Percentiles rank a stretch among this genome's conserved stretches.
phyloP scores from a whole-genome alignment of 2,888 invertebrate genomes.

The Ctena decussata region DNA sequence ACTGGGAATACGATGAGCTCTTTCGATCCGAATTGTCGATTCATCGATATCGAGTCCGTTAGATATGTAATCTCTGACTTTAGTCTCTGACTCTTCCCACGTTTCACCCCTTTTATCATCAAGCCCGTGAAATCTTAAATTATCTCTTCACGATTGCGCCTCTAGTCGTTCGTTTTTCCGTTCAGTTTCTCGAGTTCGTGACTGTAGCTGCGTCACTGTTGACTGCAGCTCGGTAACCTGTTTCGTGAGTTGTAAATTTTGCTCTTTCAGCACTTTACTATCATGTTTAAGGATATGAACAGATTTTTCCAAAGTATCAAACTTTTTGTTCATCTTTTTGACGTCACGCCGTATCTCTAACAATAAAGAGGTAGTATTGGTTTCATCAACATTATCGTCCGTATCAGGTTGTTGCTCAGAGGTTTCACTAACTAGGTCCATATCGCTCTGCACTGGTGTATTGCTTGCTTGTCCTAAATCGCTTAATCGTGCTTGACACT shows the following conservation, averaged over 20 bases:
- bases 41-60: neutral
- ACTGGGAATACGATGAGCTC: slow-evolving; percentile 7
- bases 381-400: neutral
- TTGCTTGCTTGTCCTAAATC: neutral
- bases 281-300: neutral
- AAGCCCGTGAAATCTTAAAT: slow-evolving; percentile 3
- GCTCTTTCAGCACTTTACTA: neutral
- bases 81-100: slow-evolving; percentile 7
- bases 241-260: neutral
- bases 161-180: neutral
- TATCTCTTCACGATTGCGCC: neutral
- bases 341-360: neutral
- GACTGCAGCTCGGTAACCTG: slow-evolving; percentile 1
- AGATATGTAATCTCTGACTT: neutral
- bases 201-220: neutral
- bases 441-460: neutral
- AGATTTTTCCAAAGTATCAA: neutral
- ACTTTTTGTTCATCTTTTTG: neutral
- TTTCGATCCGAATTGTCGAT: neutral
- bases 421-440: neutral
- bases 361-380: neutral
- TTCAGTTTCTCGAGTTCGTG: neutral
- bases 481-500: neutral
- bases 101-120: slow-evolving; percentile 16
- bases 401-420: neutral